Evolutionary conservation across 2,113 vertebrate genomes (phyloP), one percentile per base, ranked within the genome.

Genomic region (Syrmaticus mikado): DNA sequence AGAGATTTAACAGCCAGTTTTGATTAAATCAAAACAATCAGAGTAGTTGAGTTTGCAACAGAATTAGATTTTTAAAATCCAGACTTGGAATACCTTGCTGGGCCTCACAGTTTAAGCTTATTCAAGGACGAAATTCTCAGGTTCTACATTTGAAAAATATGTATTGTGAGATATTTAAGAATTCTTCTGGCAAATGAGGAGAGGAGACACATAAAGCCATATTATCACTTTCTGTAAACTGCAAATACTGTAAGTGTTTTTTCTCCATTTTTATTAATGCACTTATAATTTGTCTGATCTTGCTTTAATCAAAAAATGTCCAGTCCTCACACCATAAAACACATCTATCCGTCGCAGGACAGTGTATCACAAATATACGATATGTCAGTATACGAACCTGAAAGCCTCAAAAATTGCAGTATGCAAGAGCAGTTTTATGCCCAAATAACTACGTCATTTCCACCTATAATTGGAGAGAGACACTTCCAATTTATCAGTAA

Each of bases 11-110:
- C 91, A 95, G 93, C 77, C 87, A 92, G 73, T 82, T 97, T 95
- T 96, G 93, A 97, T 94, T 96, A 95, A 95, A 96, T 95, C 97
- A 96, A 97, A 94, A 94, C 93, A 91, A 91, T 93, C 52, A 65
- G 62, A 94, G 90, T 87, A 89, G 65, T 85, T 93, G 76, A 57
- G 82, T 97, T 96, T 96, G 85, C 83, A 88, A 87, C 62, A 87
- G 93, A 95, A 95, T 93, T 85, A 85, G 64, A 8, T 85, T 89
- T 64, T 1, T 67, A 92, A 95, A 85, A 86, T 61, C 82, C 73
- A 94, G 82, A 67, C 75, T 87, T 7, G 3, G 82, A 94, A 79
- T 90, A 73, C 71, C 78, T 94, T 92, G 28, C 78, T 72, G 95
- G 78, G 94, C 83, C 79, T 95, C 40, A 67, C 81, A 85, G 45